Base-by-base conservation (phyloP, 1,140 invertebrate genomes). In the Varroa destructor region DNA sequence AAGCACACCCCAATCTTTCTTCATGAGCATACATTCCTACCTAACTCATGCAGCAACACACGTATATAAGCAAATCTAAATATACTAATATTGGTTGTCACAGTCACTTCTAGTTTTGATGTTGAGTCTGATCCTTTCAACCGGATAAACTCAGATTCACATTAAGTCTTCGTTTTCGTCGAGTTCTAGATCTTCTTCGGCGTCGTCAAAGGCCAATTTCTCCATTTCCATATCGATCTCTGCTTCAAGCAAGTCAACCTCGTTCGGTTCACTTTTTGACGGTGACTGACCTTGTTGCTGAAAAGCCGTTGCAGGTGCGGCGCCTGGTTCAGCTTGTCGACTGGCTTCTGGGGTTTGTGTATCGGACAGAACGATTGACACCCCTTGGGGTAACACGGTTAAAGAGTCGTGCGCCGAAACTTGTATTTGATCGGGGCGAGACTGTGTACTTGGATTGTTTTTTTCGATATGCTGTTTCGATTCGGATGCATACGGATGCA, bases 201-300 rank as follows among this genome's bases (percentile, higher is more conserved):
- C 85, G 71, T 86, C 85, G 76, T 86, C 85, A 46, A 87, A 76
- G 74, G 82, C 83, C 67, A 84, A 80, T 56, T 82, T 82, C 57
- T 86, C 85, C 37, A 86, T 79, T 77, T 85, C 85, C 43, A 85
- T 74, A 75, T 86, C 85, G 2, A 86, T 74, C 74, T 86, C 85
- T 57, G 84, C 82, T 51, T 84, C 83, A 70, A 80, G 76, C 54
- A 74, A 55, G 56, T 72, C 61, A 51, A 67, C 12, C 10, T 71
- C 71, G 73, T 14, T 51, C 1, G 71, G 40, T 56, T 57, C 55
- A 43, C 12, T 14, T 25, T 25, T 25, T 74, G n/a, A 42, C 40
- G 8, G 40, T 14, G 40, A 37, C 43, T 25, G 78, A 72, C 80
- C 78, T n/a, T 25, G 25, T 25, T 25, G 25, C 25, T 25, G 25